Percentiles rank a stretch among this genome's conserved stretches.
Conservation (phyloP, 2,888 invertebrate species). For the Phalera bucephala region DNA sequence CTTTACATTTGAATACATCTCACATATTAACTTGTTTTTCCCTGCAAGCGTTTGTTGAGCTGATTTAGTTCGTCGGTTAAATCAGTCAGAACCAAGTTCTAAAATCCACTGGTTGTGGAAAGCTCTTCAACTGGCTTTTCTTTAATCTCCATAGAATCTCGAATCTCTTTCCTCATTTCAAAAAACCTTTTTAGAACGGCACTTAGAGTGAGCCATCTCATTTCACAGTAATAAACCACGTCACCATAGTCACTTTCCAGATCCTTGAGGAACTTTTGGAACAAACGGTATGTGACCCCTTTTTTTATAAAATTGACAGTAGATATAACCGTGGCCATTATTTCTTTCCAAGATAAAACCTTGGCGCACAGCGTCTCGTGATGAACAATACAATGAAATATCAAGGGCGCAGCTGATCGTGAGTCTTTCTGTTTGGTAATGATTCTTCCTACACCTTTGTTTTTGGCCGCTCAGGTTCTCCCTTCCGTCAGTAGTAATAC, state of each 20-base stretch:
- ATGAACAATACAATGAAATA: constrained; percentile 9
- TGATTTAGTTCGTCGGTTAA: constrained; percentile 5
- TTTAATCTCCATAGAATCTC: constrained; percentile 2
- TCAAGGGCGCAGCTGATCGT: constrained; percentile 3
- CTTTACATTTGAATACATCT: constrained; percentile 3
- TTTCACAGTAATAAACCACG: constrained; percentile 21
- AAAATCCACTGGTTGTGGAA: constrained; percentile 1
- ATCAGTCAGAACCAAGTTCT: constrained; percentile 4
- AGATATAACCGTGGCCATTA: constrained; percentile 18
- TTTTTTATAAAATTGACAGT: constrained; percentile 22
- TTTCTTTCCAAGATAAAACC: constrained; percentile 22
- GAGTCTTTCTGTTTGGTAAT: constrained; percentile 3
- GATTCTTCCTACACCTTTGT: constrained; percentile 7
- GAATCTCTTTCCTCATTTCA: constrained; percentile 7
- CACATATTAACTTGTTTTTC: constrained; percentile 5
- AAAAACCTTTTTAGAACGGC: constrained; percentile 18
- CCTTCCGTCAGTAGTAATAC: constrained; percentile 6
- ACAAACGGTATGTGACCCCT: constrained; percentile 16
- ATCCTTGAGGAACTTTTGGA: constrained; percentile 20
- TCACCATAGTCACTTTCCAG: constrained; percentile 19
- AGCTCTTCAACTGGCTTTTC: constrained; percentile 4
- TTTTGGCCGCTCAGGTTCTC: constrained; percentile 6
- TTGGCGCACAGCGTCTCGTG: constrained; percentile 9
- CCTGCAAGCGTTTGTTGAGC: constrained; percentile 4
- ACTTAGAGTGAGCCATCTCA: constrained; percentile 22